Conservation (phyloP, 2,797 vertebrate species). For the Chrosomus eos region DNA sequence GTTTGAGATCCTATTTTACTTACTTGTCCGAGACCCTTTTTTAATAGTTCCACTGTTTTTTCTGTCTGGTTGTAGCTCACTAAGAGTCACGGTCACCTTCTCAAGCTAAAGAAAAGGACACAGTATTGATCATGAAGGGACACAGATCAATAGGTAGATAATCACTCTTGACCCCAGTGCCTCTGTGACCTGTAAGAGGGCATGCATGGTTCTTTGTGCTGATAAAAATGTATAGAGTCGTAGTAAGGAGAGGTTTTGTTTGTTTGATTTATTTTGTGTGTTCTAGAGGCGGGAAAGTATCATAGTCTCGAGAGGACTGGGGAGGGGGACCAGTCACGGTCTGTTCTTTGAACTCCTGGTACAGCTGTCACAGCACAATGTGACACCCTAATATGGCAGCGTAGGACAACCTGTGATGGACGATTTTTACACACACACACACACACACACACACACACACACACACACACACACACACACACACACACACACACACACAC, state of each 20-base stretch:
- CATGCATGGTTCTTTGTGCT: not conserved
- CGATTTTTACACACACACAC: not conserved
- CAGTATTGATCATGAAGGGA: slow-evolving; percentile 17
- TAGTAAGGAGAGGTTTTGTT: slow-evolving; percentile 15
- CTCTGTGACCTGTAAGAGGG: slow-evolving; percentile 33
- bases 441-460: not conserved
- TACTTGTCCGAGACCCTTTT: not conserved
- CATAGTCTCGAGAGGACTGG: not conserved
- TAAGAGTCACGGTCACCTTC: slow-evolving; percentile 21
- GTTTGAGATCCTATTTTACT: not conserved
- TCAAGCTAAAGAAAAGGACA: slow-evolving; percentile 28
- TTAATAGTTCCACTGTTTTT: slow-evolving; percentile 6
- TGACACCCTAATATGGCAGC: not conserved
- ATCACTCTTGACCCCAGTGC: slow-evolving; percentile 47
- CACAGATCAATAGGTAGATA: slow-evolving; percentile 47
- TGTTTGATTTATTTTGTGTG: slow-evolving; percentile 33
- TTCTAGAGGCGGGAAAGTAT: not conserved
- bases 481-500: not conserved
- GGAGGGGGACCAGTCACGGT: not conserved
- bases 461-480: not conserved
- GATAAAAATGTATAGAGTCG: not conserved
- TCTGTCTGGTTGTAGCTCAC: not conserved
- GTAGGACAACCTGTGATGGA: slow-evolving; percentile 22
- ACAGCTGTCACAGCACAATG: slow-evolving; percentile 3
- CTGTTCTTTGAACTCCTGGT: slow-evolving; percentile 5